Evolutionary conservation across 2,113 vertebrate species (phyloP).

Genomic region (Alosa alosa): DNA sequence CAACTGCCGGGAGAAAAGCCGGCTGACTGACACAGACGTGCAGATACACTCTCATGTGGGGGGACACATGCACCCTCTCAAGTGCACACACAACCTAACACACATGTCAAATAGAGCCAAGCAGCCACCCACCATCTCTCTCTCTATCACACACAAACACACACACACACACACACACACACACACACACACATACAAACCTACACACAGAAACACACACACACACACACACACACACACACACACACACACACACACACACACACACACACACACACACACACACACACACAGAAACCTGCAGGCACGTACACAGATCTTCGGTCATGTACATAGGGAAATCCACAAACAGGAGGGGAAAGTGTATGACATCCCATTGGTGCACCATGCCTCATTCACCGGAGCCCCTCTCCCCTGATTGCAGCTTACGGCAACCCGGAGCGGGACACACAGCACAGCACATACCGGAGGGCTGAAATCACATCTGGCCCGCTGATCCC

Average conservation of each 20-base stretch:
- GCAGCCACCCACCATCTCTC: not conserved
- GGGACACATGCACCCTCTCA: conserved; percentile 1
- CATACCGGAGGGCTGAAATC: conserved; percentile 45
- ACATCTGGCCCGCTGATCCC: conserved; percentile 33
- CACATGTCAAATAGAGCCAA: conserved; percentile 3
- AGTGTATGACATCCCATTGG: not conserved
- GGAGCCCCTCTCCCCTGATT: conserved; percentile 25
- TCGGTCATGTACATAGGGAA: not conserved
- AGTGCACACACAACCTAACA: not conserved
- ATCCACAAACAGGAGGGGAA: not conserved
- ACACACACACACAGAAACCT: not conserved
- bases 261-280: not conserved
- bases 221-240: not conserved
- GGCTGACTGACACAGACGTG: not conserved
- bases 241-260: not conserved
- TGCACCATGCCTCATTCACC: not conserved
- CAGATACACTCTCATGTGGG: not conserved
- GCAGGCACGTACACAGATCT: not conserved
- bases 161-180: conserved; percentile 19
- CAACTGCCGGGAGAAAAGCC: not conserved
- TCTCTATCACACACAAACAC: not conserved
- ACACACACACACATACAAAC: conserved; percentile 15
- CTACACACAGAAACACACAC: not conserved
- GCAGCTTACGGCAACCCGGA: conserved; percentile 30
- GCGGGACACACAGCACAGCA: conserved; percentile 34